Percentiles rank a stretch among this genome's conserved stretches.
These are phyloP conservation scores for Trichopria drosophilae DNA, from an alignment of 2,888 invertebrate genomes.

Conservation along the genomic window DNA sequence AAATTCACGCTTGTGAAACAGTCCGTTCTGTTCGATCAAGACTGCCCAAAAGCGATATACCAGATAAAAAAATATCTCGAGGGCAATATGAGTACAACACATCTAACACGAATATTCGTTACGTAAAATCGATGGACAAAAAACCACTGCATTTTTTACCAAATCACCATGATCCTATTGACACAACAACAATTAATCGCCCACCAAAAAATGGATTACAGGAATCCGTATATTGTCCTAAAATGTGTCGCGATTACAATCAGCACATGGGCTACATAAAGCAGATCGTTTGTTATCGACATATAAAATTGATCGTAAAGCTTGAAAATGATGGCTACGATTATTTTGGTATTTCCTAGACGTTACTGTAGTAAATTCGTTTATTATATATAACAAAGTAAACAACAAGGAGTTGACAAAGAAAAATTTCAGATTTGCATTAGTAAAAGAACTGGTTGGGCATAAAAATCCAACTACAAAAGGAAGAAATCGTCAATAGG, in stretches of 20 bases:
- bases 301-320: too few relatives aligned
- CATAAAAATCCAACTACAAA: neutral
- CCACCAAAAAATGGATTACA: conserved; percentile 20
- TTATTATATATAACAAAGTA: conserved; percentile 18
- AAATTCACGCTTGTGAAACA: too few relatives aligned
- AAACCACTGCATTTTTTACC: conserved; percentile 35
- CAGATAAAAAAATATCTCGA: conserved; percentile 36
- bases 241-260: too few relatives aligned
- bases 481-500: too few relatives aligned
- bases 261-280: too few relatives aligned
- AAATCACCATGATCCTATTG: conserved; percentile 32
- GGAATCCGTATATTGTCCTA: conserved; percentile 35
- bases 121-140: conserved; percentile 42
- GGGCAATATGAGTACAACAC: conserved; percentile 35
- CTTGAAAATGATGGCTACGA: too few relatives aligned
- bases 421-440: conserved; percentile 16
- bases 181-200: conserved; percentile 24
- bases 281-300: too few relatives aligned
- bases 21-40: conserved; percentile 37
- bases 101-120: conserved; percentile 36
- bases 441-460: neutral
- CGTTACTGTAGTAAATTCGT: conserved; percentile 36
- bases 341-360: too few relatives aligned
- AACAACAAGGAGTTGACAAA: conserved; percentile 7
- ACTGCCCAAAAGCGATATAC: conserved; percentile 37